phyloP scores from a whole-genome alignment of 2,797 vertebrate genomes.

The Tokudaia tokunoshimensis region DNA sequence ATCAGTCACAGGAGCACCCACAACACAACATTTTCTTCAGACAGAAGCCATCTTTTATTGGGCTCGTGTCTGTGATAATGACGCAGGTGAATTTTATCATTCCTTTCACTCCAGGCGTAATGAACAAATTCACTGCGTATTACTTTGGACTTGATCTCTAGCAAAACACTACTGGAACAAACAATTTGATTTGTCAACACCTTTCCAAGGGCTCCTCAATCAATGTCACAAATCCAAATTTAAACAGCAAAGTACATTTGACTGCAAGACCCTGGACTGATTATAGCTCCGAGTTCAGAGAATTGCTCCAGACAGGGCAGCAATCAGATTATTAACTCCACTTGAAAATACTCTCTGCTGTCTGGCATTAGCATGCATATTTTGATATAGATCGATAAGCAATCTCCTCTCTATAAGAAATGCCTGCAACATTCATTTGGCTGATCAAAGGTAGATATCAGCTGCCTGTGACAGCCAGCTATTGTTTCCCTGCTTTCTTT shows the following conservation, averaged over 20 bases:
- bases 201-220: conserved; percentile 99
- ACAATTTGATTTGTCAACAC: conserved; percentile 99
- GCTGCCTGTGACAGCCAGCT: conserved; percentile 95
- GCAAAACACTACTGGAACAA: conserved; percentile 99
- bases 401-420: conserved; percentile 99
- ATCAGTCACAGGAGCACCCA: conserved; percentile 65
- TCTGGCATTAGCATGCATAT: conserved; percentile 99
- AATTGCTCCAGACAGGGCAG: conserved; percentile 99
- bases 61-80: conserved; percentile 88
- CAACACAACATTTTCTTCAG: conserved; percentile 84
- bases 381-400: conserved; percentile 99
- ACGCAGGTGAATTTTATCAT: conserved; percentile 93
- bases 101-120: conserved; percentile 92
- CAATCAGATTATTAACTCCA: conserved; percentile 99
- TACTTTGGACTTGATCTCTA: conserved; percentile 99
- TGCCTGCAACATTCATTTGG: conserved; percentile 99
- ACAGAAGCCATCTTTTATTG: conserved; percentile 88
- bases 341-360: conserved; percentile 98
- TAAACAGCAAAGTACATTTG: conserved; percentile 99
- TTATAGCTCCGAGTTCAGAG: conserved; percentile 99
- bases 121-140: conserved; percentile 99
- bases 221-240: conserved; percentile 99
- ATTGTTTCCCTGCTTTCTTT: conserved; percentile 95
- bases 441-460: conserved; percentile 99
- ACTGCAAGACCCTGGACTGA: conserved; percentile 99